Conservation (phyloP, 2,888 invertebrate species). For the Drosophila pseudotalamancana region DNA sequence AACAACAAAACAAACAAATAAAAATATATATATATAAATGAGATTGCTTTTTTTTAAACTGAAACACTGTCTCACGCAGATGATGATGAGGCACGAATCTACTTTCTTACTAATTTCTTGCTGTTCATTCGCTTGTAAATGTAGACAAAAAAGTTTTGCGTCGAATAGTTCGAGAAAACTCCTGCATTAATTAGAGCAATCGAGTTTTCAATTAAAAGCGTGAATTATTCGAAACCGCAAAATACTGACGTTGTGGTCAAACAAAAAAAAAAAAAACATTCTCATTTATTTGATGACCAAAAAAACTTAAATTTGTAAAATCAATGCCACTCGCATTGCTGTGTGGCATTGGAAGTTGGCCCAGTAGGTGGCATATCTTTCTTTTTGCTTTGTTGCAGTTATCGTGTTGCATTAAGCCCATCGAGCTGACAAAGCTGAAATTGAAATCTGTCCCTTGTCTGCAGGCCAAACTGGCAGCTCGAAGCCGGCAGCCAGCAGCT, state of each 20-base stretch:
- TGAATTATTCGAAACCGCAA: slow-evolving; percentile 53
- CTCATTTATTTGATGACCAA: too few relatives aligned
- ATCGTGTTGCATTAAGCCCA: slow-evolving; percentile 50
- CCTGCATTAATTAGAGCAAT: too few relatives aligned
- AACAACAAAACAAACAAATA: too few relatives aligned
- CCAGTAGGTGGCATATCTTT: slow-evolving; percentile 39
- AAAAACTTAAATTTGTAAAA: neutral
- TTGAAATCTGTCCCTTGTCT: slow-evolving; percentile 5
- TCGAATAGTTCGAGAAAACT: too few relatives aligned
- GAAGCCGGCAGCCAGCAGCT: slow-evolving; percentile 6
- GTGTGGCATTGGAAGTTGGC: neutral
- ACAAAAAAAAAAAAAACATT: slow-evolving; percentile 10
- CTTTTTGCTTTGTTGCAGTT: slow-evolving; percentile 37
- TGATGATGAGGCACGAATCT: too few relatives aligned
- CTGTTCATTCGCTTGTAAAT: too few relatives aligned
- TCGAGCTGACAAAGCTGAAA: slow-evolving; percentile 26
- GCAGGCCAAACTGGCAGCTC: slow-evolving; percentile 3
- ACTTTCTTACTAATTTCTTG: too few relatives aligned
- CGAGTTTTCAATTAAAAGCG: slow-evolving; percentile 69
- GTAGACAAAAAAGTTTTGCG: too few relatives aligned
- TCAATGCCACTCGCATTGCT: neutral
- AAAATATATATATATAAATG: too few relatives aligned
- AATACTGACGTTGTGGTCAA: slow-evolving; percentile 38
- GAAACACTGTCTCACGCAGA: too few relatives aligned
- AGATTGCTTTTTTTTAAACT: too few relatives aligned